Conservation (phyloP, 2,888 invertebrate species). For the Carabus problematicus region DNA sequence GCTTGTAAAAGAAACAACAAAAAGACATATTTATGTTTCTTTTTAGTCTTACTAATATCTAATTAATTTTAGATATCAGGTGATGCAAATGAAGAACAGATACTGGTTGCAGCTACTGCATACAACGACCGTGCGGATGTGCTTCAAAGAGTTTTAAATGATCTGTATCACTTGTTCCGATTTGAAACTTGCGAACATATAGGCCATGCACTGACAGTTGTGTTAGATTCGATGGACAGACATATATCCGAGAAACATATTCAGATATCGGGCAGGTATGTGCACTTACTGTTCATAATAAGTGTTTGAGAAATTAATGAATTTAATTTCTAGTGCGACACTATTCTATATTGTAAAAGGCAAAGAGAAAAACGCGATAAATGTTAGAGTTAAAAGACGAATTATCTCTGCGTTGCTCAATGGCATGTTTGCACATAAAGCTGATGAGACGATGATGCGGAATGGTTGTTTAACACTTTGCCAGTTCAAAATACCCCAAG, state of each 20-base stretch:
- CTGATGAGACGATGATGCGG: conserved; percentile 93
- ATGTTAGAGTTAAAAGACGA: conserved; percentile 75
- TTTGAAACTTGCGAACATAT: conserved; percentile 81
- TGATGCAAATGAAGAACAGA: conserved; percentile 89
- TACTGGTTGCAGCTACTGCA: conserved; percentile 81
- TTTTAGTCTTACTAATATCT: conserved; percentile 1
- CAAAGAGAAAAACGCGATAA: conserved; percentile 76
- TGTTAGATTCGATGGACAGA: conserved; percentile 89
- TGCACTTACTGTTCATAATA: neutral
- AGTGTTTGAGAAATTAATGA: neutral
- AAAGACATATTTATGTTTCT: conserved; percentile 12
- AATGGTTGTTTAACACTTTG: conserved; percentile 95
- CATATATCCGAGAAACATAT: conserved; percentile 88
- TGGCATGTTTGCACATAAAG: conserved; percentile 86
- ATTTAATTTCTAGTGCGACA: conserved; percentile 75
- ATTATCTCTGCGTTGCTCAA: conserved; percentile 85
- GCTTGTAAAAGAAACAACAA: neutral
- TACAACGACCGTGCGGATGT: conserved; percentile 87
- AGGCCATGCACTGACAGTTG: conserved; percentile 77
- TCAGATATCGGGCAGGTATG: conserved; percentile 88
- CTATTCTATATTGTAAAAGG: conserved; percentile 94
- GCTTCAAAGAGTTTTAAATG: conserved; percentile 85
- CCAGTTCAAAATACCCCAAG: conserved; percentile 93
- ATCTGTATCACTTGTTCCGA: conserved; percentile 86
- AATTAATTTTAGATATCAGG: conserved; percentile 76